Base-by-base conservation (phyloP, 2,113 vertebrate species). In the Erythrocercus mccallii region DNA sequence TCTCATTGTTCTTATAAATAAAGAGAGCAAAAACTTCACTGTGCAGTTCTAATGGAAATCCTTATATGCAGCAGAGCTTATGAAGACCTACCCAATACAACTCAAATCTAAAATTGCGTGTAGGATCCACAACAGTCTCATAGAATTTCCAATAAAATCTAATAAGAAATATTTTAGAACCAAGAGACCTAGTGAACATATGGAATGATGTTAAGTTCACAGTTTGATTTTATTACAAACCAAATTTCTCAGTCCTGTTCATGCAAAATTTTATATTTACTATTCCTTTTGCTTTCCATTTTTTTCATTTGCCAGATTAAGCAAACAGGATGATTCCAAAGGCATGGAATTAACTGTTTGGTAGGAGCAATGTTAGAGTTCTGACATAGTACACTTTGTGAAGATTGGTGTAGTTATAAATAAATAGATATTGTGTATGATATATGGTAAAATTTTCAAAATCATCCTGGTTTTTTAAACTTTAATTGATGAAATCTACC, bases 1-100 rank as follows among this genome's bases (percentile, higher is more conserved):
- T 72, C 47, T 95, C 81, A 83, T 92, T 92, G 82, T 88, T 94
- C 86, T 90, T 82, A 77, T 66, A 85, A 92, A 92, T 79, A 33
- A 91, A 81, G 72, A 70, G 40, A 88, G 62, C 6, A 12, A 65
- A 89, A 85, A 53, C 30, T 72, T 91, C 61, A 66, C 74, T 85
- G 40, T 92, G 90, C 66, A 70, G n/a, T 70, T 86, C 71, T 70
- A 88, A 72, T 69, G 66, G 73, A 73, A 91, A 47, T 17, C 27
- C 24, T 77, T 76, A 20, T 8, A 28, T 15, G 15, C 45, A 92
- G 47, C 48, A 72, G 62, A 93, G 25, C 31, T 85, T 42, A 45
- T 3, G 25, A 73, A 92, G 33, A 81, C 44, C 47, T 53, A 54
- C 27, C n/a, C 47, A 53, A 1, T 16, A 24, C 13, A 35, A 42